Evolutionary conservation across 2,113 vertebrate genomes (phyloP), one percentile per base, ranked within the genome.

Genomic region (Aptenodytes forsteri): DNA sequence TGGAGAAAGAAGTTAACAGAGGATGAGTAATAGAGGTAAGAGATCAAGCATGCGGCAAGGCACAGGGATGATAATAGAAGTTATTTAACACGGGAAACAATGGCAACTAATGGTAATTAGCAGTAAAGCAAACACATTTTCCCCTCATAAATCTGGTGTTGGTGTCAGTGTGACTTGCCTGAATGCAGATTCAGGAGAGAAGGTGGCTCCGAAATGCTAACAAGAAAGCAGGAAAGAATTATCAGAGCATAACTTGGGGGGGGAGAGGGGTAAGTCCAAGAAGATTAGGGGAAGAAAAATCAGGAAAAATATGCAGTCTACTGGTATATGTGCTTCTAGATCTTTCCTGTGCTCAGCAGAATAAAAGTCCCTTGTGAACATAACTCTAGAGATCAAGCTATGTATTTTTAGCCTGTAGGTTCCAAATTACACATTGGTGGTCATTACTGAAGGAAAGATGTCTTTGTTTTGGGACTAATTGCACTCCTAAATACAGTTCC

Each of bases 41-140:
- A 80, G 91, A 91, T 76, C 30, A 36, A 87, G 73, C 16, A 14
- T 47, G 58, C 36, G 59, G 81, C 36, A 19, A 91, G 62, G 62
- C 52, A 50, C 59, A 77, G 66, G 62, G 32, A n/a, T 55, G 75
- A 83, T 80, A 90, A 83, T 20, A 13, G 50, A 64, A 70, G 71
- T 95, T 94, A 90, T 94, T 95, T 79, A 83, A 95, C 54, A 46
- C 0, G 7, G 66, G 54, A 79, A 93, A 80, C 66, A 91, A 72
- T 88, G 84, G 67, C 70, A 85, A 62, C 66, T 88, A 80, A 83
- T 93, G 89, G 58, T 34, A 87, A 96, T 95, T 95, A 95, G 46
- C 70, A 59, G 49, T 25, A 59, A 70, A 87, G 15, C 2, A 34
- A 94, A 59, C 25, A 29, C 18, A 9, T 73, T 94, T 90, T 70